These are phyloP conservation scores for Cryptocephalus moraei DNA, from an alignment of 2,888 invertebrate species.

Conservation along the genomic window DNA sequence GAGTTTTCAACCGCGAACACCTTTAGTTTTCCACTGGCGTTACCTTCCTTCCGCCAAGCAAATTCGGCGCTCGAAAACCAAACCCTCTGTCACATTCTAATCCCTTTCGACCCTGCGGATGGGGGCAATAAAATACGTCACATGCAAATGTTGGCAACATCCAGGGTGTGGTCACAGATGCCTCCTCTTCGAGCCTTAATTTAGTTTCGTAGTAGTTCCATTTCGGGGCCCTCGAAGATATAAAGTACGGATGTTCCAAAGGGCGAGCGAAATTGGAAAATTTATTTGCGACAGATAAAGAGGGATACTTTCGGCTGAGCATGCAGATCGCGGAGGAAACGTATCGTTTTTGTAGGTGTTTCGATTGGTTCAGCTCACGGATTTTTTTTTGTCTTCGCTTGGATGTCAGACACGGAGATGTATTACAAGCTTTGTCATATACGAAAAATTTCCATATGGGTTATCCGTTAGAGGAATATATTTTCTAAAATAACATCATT, in stretches of 20 bases:
- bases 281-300: conserved; percentile 34
- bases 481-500: too few species aligned
- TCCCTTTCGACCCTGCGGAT: neutral
- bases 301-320: conserved; percentile 27
- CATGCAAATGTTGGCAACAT: conserved; percentile 40
- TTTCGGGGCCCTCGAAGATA: conserved; percentile 30
- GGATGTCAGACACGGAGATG: too few species aligned
- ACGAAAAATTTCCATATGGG: too few species aligned
- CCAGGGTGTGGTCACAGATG: conserved; percentile 41
- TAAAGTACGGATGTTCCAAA: conserved; percentile 31
- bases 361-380: neutral
- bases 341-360: conserved; percentile 2
- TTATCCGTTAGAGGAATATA: too few species aligned
- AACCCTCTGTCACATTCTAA: neutral
- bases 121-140: conserved; percentile 41
- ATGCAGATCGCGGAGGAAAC: conserved; percentile 7
- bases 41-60: too few species aligned
- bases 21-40: too few species aligned
- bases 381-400: conserved; percentile 1
- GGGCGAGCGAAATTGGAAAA: conserved; percentile 38
- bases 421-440: too few species aligned
- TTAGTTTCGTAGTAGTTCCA: conserved; percentile 40
- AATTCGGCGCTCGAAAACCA: too few species aligned
- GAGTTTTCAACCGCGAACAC: too few species aligned
- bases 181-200: conserved; percentile 38